Evolutionary conservation across 2,113 vertebrate species (phyloP), one percentile per base, ranked within the genome.

Genomic region (Coptodon bakossiorum): DNA sequence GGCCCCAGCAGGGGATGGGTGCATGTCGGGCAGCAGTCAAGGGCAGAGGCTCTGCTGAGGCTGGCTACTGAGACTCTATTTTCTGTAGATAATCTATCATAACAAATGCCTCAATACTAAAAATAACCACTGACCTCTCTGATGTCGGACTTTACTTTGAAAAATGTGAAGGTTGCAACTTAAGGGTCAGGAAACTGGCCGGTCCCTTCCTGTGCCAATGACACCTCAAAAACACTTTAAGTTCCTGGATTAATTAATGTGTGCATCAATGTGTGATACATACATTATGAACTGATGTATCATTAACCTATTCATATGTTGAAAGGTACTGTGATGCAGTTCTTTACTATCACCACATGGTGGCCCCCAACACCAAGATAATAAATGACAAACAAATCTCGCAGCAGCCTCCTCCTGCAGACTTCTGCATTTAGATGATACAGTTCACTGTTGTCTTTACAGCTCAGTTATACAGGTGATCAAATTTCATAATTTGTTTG

Each of bases 111-210:
- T 56, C 38, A 6, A 19, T 36, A 61, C 40, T 63, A 31, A 31
- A 24, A 11, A 29, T 52, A 38, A 63, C 34, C 16, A 2, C 80
- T 68, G 56, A 98, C 98, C 97, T 98, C 97, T 96, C 97, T 94
- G 40, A 97, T 96, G 6, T 97, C 98, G 84, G 98, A 98, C 82
- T 98, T 99, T 82, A 97, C 97, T 88, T 97, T 98, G 95, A 98
- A 99, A 95, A 99, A 98, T 98, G 98, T 7, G 97, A 96, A 38
- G 97, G 97, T 79, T 93, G 95, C 89, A 98, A 98, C 93, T 38
- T n/a, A 38, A 13, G 19, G 34, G 61, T 38, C 61, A 66, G 61
- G 6, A 66, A 66, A 38, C 19, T 12, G 31, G 4, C 31, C 4
- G 0, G 6, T 31, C 17, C 31, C 61, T n/a, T 66, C 17, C 17